These are phyloP conservation scores for Acanthochromis polyacanthus DNA, from an alignment of 2,113 vertebrate species.

Conservation along the genomic window DNA sequence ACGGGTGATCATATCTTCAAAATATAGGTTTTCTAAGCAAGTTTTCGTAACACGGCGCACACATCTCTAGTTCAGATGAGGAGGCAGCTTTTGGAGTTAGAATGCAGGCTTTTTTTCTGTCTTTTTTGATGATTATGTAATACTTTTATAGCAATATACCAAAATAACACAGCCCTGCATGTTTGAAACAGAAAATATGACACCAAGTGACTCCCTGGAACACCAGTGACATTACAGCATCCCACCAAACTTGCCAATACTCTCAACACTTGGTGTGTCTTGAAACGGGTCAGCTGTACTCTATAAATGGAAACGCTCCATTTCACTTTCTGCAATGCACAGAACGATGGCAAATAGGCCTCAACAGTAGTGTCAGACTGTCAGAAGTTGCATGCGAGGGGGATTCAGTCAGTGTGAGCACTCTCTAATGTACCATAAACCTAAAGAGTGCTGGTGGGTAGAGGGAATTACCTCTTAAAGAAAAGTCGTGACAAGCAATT, in stretches of 20 bases:
- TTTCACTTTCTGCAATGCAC: too few species aligned
- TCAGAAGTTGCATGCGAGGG: neutral
- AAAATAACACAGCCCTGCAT: too few species aligned
- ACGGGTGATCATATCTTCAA: too few species aligned
- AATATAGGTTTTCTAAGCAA: too few species aligned
- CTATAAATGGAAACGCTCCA: neutral
- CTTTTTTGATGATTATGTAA: too few species aligned
- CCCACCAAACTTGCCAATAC: neutral
- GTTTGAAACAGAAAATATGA: neutral
- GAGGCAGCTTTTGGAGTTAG: too few species aligned
- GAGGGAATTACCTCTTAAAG: neutral
- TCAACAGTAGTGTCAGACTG: neutral
- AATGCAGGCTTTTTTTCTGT: too few species aligned
- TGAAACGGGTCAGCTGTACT: neutral
- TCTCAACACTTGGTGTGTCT: neutral
- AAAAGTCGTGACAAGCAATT: neutral
- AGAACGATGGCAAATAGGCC: too few species aligned
- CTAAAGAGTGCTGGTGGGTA: neutral
- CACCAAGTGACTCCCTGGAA: neutral
- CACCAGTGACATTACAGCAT: neutral
- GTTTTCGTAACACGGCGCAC: too few species aligned
- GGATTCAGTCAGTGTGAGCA: constrained; percentile 10
- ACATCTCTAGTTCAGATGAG: too few species aligned
- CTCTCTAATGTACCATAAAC: constrained; percentile 18
- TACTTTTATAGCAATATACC: too few species aligned